Evolutionary conservation across 2,888 invertebrate species (phyloP).

Genomic region (Amphipoea lucens): DNA sequence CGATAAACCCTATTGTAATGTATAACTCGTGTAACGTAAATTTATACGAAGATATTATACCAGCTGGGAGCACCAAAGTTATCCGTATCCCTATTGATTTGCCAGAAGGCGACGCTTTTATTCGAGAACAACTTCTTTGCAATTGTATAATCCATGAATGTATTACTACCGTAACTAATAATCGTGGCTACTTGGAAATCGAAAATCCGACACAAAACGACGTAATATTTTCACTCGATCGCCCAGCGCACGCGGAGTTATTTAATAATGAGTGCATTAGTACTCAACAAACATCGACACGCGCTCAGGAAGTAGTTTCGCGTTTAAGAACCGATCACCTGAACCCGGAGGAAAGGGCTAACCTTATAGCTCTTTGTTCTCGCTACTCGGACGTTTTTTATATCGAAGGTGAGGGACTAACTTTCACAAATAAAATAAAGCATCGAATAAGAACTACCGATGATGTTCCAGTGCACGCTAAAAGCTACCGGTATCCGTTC

Average conservation of each 20-base stretch:
- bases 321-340: slow-evolving; percentile 16
- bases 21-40: not conserved
- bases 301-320: slow-evolving; percentile 1
- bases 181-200: slow-evolving; percentile 6
- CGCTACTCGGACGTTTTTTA: no score
- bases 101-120: not conserved
- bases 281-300: not conserved
- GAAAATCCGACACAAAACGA: slow-evolving; percentile 1
- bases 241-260: not conserved
- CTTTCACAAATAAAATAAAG: no score
- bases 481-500: no score
- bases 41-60: slow-evolving; percentile 2
- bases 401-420: no score
- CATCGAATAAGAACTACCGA: no score
- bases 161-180: not conserved
- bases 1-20: no score
- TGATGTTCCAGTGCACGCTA: no score
- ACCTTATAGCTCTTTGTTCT: not conserved
- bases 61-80: not conserved
- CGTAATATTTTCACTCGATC: slow-evolving; percentile 12
- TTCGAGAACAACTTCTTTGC: not conserved
- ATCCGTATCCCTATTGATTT: not conserved
- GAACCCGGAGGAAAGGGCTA: slow-evolving; percentile 6
- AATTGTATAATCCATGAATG: not conserved
- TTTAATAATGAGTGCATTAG: slow-evolving; percentile 7